These are phyloP conservation scores for Maconellicoccus hirsutus DNA, from an alignment of 1,140 invertebrate genomes.

Conservation along the genomic window DNA sequence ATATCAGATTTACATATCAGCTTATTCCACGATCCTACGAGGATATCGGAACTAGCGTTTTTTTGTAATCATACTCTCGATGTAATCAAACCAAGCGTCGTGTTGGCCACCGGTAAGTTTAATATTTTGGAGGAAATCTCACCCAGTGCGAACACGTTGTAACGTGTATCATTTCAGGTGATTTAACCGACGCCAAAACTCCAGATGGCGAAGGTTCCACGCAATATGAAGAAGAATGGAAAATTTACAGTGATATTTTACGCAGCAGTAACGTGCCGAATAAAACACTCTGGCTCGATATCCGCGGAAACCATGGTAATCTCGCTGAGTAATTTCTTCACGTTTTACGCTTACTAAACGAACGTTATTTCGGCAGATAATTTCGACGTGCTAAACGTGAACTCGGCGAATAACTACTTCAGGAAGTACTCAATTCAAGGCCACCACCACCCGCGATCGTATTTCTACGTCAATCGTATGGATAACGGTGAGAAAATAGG, in stretches of 20 bases:
- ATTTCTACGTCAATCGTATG: conserved; percentile 51
- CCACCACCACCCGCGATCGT: conserved; percentile 53
- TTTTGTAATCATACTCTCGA: conserved; percentile 67
- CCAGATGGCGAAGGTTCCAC: conserved; percentile 63
- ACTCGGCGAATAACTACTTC: conserved; percentile 63
- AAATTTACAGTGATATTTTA: conserved; percentile 60
- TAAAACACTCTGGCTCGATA: conserved; percentile 75
- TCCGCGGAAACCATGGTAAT: conserved; percentile 87
- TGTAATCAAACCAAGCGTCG: conserved; percentile 62
- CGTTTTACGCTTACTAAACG: no score
- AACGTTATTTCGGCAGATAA: conserved; percentile 56
- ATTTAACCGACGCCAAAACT: conserved; percentile 81
- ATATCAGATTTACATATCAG: conserved; percentile 84
- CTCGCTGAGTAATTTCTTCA: not conserved
- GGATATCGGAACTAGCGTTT: conserved; percentile 63
- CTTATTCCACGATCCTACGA: conserved; percentile 59
- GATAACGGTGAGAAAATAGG: conserved; percentile 37
- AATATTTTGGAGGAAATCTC: no score
- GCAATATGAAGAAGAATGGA: conserved; percentile 76
- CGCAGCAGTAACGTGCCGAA: conserved; percentile 51
- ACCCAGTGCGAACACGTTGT: no score
- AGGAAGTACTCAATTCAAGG: conserved; percentile 73
- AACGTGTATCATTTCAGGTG: conserved; percentile 42
- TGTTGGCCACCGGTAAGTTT: conserved; percentile 62
- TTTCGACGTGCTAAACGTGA: conserved; percentile 63